These are phyloP conservation scores for Samia ricini DNA, from an alignment of 1,140 invertebrate species.

Conservation along the genomic window DNA sequence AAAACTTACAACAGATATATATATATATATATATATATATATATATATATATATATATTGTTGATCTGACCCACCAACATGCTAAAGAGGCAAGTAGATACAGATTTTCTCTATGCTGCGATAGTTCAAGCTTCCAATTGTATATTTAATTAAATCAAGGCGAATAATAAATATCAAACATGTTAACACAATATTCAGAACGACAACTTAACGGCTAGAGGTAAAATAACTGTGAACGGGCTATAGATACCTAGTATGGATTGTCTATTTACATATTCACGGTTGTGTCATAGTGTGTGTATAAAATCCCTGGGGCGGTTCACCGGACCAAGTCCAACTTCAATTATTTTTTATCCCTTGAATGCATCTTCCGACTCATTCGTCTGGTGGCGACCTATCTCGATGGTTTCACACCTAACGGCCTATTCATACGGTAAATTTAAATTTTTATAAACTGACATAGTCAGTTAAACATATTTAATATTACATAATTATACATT, in stretches of 20 bases:
- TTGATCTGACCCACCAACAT: too few species aligned
- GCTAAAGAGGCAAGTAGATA: too few species aligned
- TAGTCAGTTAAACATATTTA: background rate
- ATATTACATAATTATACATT: background rate
- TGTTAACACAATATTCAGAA: too few species aligned
- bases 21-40: too few species aligned
- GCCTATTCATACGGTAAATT: constrained; percentile 22
- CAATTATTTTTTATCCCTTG: constrained; percentile 40
- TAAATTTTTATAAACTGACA: constrained; percentile 19
- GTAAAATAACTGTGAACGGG: too few species aligned
- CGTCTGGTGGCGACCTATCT: constrained; percentile 28
- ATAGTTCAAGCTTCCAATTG: too few species aligned
- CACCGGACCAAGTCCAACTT: constrained; percentile 32
- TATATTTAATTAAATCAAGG: too few species aligned
- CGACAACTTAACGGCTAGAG: too few species aligned
- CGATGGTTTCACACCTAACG: constrained; percentile 30
- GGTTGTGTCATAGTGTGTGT: background rate
- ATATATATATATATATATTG: too few species aligned
- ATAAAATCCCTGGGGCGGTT: background rate
- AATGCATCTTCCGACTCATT: constrained; percentile 31
- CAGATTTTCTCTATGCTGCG: too few species aligned
- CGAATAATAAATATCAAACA: too few species aligned
- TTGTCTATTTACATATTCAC: constrained; percentile 5
- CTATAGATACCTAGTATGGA: background rate
- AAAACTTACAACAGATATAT: too few species aligned